These are phyloP conservation scores for Athene cunicularia DNA, from an alignment of 2,113 vertebrate species.

Conservation along the genomic window DNA sequence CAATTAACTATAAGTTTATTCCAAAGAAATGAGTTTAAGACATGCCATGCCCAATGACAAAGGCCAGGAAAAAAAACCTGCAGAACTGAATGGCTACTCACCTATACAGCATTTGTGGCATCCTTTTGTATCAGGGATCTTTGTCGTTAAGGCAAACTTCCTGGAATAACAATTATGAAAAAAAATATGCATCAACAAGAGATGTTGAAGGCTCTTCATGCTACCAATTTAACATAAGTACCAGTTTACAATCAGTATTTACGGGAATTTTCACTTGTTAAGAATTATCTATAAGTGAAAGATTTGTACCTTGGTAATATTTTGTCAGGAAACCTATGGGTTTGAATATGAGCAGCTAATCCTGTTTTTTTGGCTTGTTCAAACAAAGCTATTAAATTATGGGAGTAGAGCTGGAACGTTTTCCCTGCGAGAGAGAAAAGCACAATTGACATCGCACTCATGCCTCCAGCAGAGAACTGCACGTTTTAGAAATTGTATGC, in stretches of 20 bases:
- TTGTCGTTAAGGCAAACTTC: slow-evolving; percentile 95
- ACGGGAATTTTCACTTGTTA: not conserved
- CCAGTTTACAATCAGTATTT: not conserved
- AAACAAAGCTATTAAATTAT: slow-evolving; percentile 96
- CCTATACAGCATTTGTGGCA: slow-evolving; percentile 99
- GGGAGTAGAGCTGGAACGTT: slow-evolving; percentile 97
- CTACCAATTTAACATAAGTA: not conserved
- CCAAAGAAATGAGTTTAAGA: not conserved
- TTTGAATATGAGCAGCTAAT: slow-evolving; percentile 94
- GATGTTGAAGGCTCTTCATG: not conserved
- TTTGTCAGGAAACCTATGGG: slow-evolving; percentile 94
- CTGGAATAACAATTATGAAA: slow-evolving; percentile 74
- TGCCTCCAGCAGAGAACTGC: not conserved
- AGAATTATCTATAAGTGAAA: not conserved
- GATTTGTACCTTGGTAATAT: slow-evolving; percentile 90
- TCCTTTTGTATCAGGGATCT: slow-evolving; percentile 98
- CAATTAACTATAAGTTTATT: not conserved
- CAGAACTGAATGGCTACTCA: slow-evolving; percentile 69
- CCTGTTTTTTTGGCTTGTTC: slow-evolving; percentile 98
- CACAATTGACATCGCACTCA: not conserved
- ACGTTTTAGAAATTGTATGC: not conserved
- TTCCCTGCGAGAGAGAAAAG: slow-evolving; percentile 83
- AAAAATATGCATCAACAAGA: not conserved
- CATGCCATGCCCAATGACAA: not conserved
- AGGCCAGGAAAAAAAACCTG: not conserved